These are phyloP conservation scores for Coenonympha glycerion DNA, from an alignment of 2,888 invertebrate species.

Conservation along the genomic window DNA sequence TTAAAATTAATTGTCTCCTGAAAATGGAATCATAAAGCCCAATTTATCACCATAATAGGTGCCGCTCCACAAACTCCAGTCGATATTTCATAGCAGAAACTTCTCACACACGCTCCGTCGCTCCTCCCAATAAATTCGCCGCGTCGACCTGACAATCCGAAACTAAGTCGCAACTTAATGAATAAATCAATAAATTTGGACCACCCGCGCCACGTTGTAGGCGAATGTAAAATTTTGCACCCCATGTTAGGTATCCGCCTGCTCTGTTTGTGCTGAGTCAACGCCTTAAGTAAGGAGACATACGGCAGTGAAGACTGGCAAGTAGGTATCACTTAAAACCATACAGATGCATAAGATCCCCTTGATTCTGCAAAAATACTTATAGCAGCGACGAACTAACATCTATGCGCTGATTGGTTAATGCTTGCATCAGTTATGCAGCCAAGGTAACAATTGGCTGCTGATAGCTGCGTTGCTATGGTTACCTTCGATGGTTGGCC, in stretches of 20 bases:
- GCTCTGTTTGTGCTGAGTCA: constrained; percentile 44
- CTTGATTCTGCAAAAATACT: too few species aligned
- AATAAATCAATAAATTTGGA: constrained; percentile 53
- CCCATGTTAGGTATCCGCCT: constrained; percentile 32
- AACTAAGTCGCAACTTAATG: constrained; percentile 48
- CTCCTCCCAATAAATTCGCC: constrained; percentile 17
- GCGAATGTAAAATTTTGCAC: constrained; percentile 45
- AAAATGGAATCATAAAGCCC: background rate
- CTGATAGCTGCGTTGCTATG: too few species aligned
- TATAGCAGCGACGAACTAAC: too few species aligned
- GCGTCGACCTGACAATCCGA: constrained; percentile 31
- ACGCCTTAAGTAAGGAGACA: constrained; percentile 26
- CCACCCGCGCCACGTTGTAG: constrained; percentile 29
- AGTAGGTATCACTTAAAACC: background rate
- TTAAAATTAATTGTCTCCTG: too few species aligned
- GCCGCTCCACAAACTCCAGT: constrained; percentile 1
- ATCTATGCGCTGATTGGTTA: too few species aligned
- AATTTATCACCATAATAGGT: background rate
- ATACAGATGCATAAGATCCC: too few species aligned
- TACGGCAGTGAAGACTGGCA: background rate
- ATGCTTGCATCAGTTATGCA: too few species aligned
- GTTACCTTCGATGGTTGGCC: too few species aligned
- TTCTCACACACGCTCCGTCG: constrained; percentile 13
- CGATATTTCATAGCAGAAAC: constrained; percentile 14
- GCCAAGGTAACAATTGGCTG: too few species aligned